Base-by-base conservation (phyloP, 2,113 vertebrate genomes). In the Leptobrachium ailaonicum region DNA sequence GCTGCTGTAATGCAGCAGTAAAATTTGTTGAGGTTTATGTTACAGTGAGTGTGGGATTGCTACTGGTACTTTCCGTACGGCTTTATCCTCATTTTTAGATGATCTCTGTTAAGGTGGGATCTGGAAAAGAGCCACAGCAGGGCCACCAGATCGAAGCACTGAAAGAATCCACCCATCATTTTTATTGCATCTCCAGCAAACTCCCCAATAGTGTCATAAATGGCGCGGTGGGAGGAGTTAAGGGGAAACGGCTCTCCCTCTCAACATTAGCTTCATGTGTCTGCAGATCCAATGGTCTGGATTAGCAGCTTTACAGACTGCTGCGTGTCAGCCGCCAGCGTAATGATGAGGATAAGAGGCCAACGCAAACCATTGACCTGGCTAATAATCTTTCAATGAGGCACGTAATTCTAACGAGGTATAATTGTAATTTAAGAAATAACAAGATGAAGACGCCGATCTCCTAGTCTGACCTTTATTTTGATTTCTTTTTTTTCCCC, bases 391-490 rank as follows among this genome's bases (percentile, higher is more conserved):
- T 76, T 86, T 79, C 66, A 84, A 82, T 83, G 84, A 85, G 84
- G 72, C 73, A 76, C 56, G 70, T 3, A 72, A 71, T 83, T 86
- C 77, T 87, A 86, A 86, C 85, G 84, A 85, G 73, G 85, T 79
- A 84, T 84, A 83, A 84, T 45, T 82, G 83, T 85, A 84, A 86
- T 83, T 88, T 85, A 69, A 85, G 82, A 84, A 87, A 85, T 13
- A 83, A 87, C 82, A 86, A 85, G 85, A 50, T 67, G 56, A 71
- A 75, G 53, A 76, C 82, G 71, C 84, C 84, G 83, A 83, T 86
- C 68, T 88, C 86, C 83, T 73, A 75, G 82, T 82, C 73, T 88
- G 83, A 85, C 85, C 83, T 89, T 89, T 83, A 78, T 50, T 60
- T 60, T 60, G 56, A 60, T 60, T 11, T 60, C 13, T 58, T 42